Percentiles rank a stretch among this genome's conserved stretches.
Evolutionary conservation across 1,140 invertebrate species (phyloP).

Genomic region (Zaprionus tsacasi): DNA sequence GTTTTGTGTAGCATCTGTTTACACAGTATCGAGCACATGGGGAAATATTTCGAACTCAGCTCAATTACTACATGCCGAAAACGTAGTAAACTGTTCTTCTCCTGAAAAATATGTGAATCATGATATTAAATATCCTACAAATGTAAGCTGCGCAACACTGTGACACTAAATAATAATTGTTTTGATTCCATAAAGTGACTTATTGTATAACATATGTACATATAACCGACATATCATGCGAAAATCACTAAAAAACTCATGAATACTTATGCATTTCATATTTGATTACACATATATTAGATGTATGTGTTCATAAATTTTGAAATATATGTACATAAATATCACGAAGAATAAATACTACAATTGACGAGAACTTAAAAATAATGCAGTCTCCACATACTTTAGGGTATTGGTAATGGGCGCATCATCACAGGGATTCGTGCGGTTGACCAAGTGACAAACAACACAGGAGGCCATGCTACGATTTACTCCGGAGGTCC

Average conservation of each 20-base stretch:
- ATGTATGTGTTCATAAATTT: not conserved
- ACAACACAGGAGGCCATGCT: constrained; percentile 85
- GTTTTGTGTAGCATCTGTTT: constrained; percentile 47
- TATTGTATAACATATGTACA: no score
- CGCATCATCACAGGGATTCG: constrained; percentile 85
- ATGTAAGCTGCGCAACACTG: constrained; percentile 56
- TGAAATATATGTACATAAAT: not conserved
- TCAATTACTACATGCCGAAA: constrained; percentile 70
- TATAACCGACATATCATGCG: not conserved
- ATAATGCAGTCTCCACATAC: constrained; percentile 40
- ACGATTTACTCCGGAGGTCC: constrained; percentile 84
- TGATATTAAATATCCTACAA: constrained; percentile 74
- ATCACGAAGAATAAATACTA: not conserved
- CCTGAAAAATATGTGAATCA: constrained; percentile 69
- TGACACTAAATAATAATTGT: no score
- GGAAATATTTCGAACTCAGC: constrained; percentile 73
- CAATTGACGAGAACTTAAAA: not conserved
- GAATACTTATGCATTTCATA: not conserved
- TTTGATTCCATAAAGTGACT: no score
- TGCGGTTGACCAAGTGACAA: constrained; percentile 85
- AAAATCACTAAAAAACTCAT: not conserved
- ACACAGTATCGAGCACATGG: constrained; percentile 73
- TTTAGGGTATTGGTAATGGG: constrained; percentile 73
- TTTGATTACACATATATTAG: not conserved
- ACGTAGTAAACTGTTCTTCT: constrained; percentile 64